A percentile compares a stretch with the other conserved stretches of the same genome.
Conservation (phyloP, 1,140 invertebrate species). For the Cydia strobilella region DNA sequence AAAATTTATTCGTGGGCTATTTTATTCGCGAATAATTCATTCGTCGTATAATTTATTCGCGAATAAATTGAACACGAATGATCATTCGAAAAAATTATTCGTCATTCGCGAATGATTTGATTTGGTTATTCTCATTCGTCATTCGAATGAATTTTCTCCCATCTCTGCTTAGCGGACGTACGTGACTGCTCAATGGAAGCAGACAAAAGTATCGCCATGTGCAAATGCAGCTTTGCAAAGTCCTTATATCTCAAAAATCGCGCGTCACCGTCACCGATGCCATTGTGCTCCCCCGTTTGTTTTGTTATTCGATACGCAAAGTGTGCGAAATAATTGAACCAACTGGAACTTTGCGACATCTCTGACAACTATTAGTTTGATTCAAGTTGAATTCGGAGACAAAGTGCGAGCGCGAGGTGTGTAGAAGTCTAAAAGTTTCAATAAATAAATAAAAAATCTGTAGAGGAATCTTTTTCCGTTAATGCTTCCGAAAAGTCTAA, state of each 20-base stretch:
- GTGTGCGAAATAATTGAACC: background rate
- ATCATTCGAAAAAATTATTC: too few relatives aligned
- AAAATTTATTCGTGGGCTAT: too few relatives aligned
- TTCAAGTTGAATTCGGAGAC: too few relatives aligned
- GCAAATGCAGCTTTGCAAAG: conserved; percentile 43
- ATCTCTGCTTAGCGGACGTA: conserved; percentile 53
- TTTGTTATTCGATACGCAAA: conserved; percentile 46
- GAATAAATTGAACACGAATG: too few relatives aligned
- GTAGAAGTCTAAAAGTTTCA: background rate
- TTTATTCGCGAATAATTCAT: too few relatives aligned
- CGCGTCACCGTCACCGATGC: conserved; percentile 51
- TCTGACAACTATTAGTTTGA: background rate
- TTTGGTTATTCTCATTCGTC: too few relatives aligned
- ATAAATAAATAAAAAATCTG: too few relatives aligned
- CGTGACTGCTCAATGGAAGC: conserved; percentile 56
- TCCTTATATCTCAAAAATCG: conserved; percentile 46
- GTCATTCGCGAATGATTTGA: too few relatives aligned
- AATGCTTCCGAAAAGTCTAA: background rate
- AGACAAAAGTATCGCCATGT: conserved; percentile 41
- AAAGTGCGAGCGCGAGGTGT: background rate
- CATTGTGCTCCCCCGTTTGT: conserved; percentile 56
- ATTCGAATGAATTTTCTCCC: too few relatives aligned
- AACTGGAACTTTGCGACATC: background rate
- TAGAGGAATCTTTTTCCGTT: background rate
- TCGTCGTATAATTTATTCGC: too few relatives aligned